phyloP scores from a whole-genome alignment of 2,113 vertebrate species.

The Zeus faber region DNA sequence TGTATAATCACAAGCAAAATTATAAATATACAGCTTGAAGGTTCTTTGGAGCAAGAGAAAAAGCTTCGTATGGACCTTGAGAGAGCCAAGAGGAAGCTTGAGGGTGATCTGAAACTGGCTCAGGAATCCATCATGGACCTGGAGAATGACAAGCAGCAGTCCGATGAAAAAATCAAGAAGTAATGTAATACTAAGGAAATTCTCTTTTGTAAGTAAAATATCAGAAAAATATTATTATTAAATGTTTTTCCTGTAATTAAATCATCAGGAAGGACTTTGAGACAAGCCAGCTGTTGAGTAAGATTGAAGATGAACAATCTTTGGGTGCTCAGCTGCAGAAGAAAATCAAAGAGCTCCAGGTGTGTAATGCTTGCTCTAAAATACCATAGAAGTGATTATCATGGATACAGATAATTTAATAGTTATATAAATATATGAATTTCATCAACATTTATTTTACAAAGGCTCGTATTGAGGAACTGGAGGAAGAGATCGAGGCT shows the following conservation, averaged over 20 bases:
- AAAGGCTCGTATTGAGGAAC: constrained; percentile 68
- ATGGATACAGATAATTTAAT: too few species aligned
- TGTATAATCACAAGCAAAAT: too few species aligned
- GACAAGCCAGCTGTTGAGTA: background rate
- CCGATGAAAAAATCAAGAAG: background rate
- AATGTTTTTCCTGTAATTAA: background rate
- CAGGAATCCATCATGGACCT: background rate
- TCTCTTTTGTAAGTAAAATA: background rate
- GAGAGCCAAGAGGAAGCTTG: background rate
- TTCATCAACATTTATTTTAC: background rate
- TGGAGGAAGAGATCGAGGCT: constrained; percentile 74
- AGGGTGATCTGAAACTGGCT: background rate
- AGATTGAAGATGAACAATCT: background rate
- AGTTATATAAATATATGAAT: too few species aligned
- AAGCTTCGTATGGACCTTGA: background rate
- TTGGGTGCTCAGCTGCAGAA: background rate
- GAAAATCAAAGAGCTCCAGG: background rate
- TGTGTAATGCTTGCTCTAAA: background rate
- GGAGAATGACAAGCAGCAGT: background rate
- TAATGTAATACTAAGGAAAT: background rate
- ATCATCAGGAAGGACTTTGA: background rate
- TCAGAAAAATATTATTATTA: background rate
- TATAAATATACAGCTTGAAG: background rate
- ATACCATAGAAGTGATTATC: background rate
- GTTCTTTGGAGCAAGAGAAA: background rate